A percentile compares a stretch with the other conserved stretches of the same genome.
Conservation (phyloP, 1,140 invertebrate species). For the Trichogramma pretiosum region DNA sequence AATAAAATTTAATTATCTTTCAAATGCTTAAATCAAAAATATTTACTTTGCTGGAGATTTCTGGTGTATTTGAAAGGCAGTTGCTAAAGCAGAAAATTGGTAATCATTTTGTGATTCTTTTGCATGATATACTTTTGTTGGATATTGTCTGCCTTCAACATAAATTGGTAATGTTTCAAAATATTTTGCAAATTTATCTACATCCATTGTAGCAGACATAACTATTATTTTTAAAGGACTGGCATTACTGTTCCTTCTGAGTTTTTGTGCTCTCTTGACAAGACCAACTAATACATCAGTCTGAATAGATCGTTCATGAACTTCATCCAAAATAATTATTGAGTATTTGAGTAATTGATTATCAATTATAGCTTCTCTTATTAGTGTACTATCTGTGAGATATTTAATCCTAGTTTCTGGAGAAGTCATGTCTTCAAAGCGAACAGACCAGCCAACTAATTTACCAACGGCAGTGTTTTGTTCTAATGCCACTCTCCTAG, state of each 20-base stretch:
- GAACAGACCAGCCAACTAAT: conserved; percentile 79
- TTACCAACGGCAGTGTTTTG: conserved; percentile 56
- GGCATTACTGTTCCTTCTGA: conserved; percentile 54
- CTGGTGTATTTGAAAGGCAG: conserved; percentile 86
- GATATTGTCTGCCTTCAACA: conserved; percentile 80
- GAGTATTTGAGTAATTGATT: conserved; percentile 66
- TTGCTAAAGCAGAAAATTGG: conserved; percentile 67
- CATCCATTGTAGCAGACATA: conserved; percentile 96
- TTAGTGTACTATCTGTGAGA: conserved; percentile 90
- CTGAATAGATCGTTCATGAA: conserved; percentile 91
- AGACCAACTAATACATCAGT: conserved; percentile 88
- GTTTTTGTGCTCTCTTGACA: conserved; percentile 67
- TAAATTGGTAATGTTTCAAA: conserved; percentile 82
- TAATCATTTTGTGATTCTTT: conserved; percentile 77
- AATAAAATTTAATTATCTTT: neutral
- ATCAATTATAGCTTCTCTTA: conserved; percentile 77
- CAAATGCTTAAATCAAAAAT: neutral
- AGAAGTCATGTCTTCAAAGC: conserved; percentile 83
- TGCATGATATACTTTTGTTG: conserved; percentile 72
- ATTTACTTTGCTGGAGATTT: conserved; percentile 69
- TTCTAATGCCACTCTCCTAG: conserved; percentile 78
- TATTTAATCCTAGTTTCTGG: conserved; percentile 74
- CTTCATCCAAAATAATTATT: conserved; percentile 90
- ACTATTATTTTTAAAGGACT: conserved; percentile 68
- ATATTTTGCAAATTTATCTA: conserved; percentile 84